A percentile compares a stretch with the other conserved stretches of the same genome.
phyloP scores from a whole-genome alignment of 2,797 vertebrate species.

The Malacoraja senta region DNA sequence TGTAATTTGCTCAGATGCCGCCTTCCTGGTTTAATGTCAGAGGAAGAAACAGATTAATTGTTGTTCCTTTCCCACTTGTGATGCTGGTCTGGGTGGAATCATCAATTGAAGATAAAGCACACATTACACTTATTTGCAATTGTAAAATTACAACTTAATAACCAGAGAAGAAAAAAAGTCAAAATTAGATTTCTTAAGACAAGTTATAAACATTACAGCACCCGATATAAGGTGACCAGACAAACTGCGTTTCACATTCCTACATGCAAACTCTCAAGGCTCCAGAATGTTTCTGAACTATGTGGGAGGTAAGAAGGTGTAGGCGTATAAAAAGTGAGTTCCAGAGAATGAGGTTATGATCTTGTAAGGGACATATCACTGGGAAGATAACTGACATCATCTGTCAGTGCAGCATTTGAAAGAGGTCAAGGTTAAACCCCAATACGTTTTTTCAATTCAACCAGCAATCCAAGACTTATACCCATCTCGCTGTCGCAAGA shows the following conservation, averaged over 20 bases:
- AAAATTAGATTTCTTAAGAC: background rate
- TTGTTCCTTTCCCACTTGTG: background rate
- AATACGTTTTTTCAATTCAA: background rate
- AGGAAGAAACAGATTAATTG: background rate
- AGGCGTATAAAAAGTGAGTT: background rate
- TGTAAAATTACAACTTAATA: background rate
- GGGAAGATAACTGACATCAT: background rate
- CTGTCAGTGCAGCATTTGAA: background rate
- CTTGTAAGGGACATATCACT: background rate
- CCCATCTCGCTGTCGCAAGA: too few relatives aligned
- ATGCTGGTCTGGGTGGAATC: background rate
- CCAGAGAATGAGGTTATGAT: background rate
- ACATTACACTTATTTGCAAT: background rate
- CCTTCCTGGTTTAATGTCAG: conserved; percentile 9
- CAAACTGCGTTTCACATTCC: background rate
- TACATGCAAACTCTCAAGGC: background rate
- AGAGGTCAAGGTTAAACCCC: background rate
- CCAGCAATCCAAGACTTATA: too few relatives aligned
- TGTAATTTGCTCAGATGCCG: conserved; percentile 7
- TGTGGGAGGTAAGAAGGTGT: background rate
- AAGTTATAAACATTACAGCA: background rate
- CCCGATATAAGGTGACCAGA: too few relatives aligned
- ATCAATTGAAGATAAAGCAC: background rate
- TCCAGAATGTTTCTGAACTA: too few relatives aligned
- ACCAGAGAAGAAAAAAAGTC: background rate